Evolutionary conservation across 2,888 invertebrate species (phyloP), one percentile per base, ranked within the genome.

Genomic region (Glyphotaelius pellucidus): DNA sequence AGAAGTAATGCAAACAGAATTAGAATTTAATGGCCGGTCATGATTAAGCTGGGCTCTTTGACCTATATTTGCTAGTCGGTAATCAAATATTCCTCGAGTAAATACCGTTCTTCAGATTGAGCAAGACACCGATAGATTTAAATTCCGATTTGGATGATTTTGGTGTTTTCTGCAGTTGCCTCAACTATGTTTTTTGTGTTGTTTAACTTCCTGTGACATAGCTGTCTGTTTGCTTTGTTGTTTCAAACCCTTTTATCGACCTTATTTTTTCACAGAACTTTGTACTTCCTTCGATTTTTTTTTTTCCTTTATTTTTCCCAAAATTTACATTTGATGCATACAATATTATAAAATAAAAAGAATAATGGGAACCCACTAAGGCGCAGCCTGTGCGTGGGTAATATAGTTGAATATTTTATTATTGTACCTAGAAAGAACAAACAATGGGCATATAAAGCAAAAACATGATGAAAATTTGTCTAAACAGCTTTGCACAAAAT

Each of bases 11-110:
- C 67, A 67, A 67, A 67, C 67, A 67, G 67, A 67, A 67, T 67
- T 25, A 67, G 67, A 67, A 67, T 67, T 67, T 67, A 84, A 38
- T 84, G 84, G 84, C 84, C 38, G 84, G 38, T 84, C 84, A 84
- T 38, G 84, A 84, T 25, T 84, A 32, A 32, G 31, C 84, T 38
- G 32, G 84, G 84, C 84, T 38, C 32, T 84, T 84, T 67, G 67
- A 67, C 67, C 67, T 25, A 67, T 67, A 67, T 67, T 67, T 67
- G 67, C 67, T n/a, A 19, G 67, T 67, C 25, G 67, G 67, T 67
- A 67, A 67, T 67, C 25, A 67, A 25, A 67, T 67, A n/a, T 67
- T 25, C 67, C 67, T 67, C 67, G 25, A 67, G 25, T 67, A 67
- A 67, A 67, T 67, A 67, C 25, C 67, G 25, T 67, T 67, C 67